phyloP scores from a whole-genome alignment of 2,888 invertebrate species.

The Himalopsyche anomala region DNA sequence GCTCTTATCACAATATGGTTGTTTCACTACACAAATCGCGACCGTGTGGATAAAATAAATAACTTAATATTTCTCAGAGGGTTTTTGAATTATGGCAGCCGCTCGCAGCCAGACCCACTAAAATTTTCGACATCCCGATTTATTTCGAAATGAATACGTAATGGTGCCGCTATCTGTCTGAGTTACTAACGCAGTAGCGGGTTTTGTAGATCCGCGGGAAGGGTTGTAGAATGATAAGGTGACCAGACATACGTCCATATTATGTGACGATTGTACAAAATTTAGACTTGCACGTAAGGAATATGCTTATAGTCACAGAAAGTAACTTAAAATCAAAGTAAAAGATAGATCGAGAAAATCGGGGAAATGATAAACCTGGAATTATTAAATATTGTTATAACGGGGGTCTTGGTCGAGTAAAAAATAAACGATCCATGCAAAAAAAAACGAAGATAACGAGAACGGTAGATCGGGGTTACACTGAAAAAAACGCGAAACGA shows the following conservation, averaged over 20 bases:
- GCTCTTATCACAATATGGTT: too few relatives aligned
- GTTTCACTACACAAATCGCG: neutral
- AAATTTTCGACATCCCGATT: slow-evolving; percentile 23
- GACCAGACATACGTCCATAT: neutral
- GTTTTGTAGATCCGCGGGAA: neutral
- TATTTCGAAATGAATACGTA: slow-evolving; percentile 28
- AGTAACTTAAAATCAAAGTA: too few relatives aligned
- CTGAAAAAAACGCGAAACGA: too few relatives aligned
- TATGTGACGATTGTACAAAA: neutral
- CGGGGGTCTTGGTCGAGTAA: too few relatives aligned
- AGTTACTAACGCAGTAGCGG: neutral
- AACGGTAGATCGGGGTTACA: too few relatives aligned
- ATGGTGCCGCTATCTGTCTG: neutral
- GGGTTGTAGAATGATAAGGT: neutral
- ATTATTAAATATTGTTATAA: too few relatives aligned
- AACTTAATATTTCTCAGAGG: neutral
- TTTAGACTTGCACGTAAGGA: too few relatives aligned
- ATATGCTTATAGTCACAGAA: too few relatives aligned
- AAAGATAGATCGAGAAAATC: too few relatives aligned
- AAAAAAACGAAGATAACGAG: too few relatives aligned
- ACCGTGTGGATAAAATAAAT: neutral
- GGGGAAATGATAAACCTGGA: too few relatives aligned
- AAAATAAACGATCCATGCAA: too few relatives aligned
- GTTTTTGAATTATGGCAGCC: slow-evolving; percentile 10
- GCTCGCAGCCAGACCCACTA: neutral